Conservation (phyloP, 2,888 invertebrate genomes). For the Cryptocheilus praepositus region DNA sequence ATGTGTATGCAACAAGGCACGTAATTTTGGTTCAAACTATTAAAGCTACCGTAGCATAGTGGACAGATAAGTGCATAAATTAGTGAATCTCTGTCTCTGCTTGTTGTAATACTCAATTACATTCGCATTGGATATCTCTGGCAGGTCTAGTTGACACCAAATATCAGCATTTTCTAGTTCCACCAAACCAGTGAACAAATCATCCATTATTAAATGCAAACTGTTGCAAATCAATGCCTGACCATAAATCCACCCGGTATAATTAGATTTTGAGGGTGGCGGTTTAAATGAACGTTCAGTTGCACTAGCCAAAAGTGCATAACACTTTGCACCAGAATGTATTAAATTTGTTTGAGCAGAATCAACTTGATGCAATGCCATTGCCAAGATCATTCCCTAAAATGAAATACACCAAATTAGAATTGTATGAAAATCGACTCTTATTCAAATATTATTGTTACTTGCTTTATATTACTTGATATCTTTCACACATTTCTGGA, state of each 20-base stretch:
- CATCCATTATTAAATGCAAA: conserved; percentile 64
- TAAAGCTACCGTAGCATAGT: conserved; percentile 56
- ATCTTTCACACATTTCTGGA: conserved; percentile 65
- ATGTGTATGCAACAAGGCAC: conserved; percentile 7
- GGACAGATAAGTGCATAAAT: conserved; percentile 65
- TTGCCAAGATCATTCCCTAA: conserved; percentile 58
- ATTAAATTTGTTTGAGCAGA: conserved; percentile 55
- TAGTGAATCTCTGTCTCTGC: conserved; percentile 63
- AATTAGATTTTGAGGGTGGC: conserved; percentile 48
- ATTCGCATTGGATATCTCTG: conserved; percentile 57
- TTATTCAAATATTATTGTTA: background rate
- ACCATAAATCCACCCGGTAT: conserved; percentile 57
- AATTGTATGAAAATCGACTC: background rate
- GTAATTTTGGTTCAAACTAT: background rate
- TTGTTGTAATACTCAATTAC: conserved; percentile 60
- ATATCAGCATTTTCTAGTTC: conserved; percentile 53
- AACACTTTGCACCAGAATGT: conserved; percentile 64
- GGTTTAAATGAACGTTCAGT: conserved; percentile 65
- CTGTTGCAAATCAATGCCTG: conserved; percentile 65
- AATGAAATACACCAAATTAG: conserved; percentile 23
- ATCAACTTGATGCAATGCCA: conserved; percentile 62
- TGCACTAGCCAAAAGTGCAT: conserved; percentile 61
- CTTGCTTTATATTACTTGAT: conserved; percentile 56
- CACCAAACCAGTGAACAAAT: conserved; percentile 60
- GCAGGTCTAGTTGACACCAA: conserved; percentile 59